Evolutionary conservation across 2,888 invertebrate genomes (phyloP), one percentile per base, ranked within the genome.

Genomic region (Diarsia mendica): DNA sequence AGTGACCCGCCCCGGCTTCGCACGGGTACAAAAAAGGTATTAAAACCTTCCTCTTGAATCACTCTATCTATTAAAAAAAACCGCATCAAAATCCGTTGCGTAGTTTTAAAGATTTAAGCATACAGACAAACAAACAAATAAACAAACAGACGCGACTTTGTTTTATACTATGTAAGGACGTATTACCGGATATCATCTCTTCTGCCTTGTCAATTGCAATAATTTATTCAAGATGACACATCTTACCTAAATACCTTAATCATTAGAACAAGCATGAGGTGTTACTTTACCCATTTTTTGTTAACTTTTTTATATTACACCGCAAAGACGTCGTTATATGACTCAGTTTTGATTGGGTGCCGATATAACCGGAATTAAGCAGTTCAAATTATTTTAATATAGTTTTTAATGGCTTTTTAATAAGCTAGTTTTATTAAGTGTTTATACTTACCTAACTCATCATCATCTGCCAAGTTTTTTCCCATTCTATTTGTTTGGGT

Each of bases 251-350:
- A 28, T n/a, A 68, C 28, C 11, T 44, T 23, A 60, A 23, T 81
- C 48, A 53, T 75, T 75, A 79, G 48, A 63, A 71, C 53, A 20
- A 33, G 61, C 49, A 23, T 55, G 66, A 67, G 67, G 67, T 82
- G 70, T 70, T 68, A 60, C 39, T 67, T 60, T 68, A 60, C 20
- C 67, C 20, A 80, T 13, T 84, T 83, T 83, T 83, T 83, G 71
- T 65, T 9, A 23, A 6, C 0, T 72, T 69, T 80, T 84, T 84
- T 77, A 44, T 71, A 13, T 5, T 15, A 20, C 10, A n/a, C 33
- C 64, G 13, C 53, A 18, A 69, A 60, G 44, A 61, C 23, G 67
- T 70, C 39, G 72, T 73, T 51, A 3, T 5, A 55, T 74, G 53
- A 80, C 48, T 71, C 71, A 74, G 60, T 64, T 74, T 74, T 64